A percentile compares a stretch with the other conserved stretches of the same genome.
Evolutionary conservation across 2,113 vertebrate species (phyloP).

Genomic region (Dinomys branickii): DNA sequence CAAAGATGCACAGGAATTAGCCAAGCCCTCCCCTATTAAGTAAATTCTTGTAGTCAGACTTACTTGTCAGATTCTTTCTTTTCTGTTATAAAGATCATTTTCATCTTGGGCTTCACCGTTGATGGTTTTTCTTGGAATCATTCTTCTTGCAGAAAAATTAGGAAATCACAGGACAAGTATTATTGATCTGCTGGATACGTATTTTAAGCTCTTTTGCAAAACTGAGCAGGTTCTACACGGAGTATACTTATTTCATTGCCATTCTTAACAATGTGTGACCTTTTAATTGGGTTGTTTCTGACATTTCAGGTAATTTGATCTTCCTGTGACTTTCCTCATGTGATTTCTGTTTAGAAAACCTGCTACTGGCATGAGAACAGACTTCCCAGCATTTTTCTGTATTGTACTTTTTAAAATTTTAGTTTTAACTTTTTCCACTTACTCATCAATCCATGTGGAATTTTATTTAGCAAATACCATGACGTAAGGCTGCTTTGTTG

Average conservation of each 20-base stretch:
- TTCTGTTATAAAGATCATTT: neutral
- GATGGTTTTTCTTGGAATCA: neutral
- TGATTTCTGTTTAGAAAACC: neutral
- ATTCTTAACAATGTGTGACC: neutral
- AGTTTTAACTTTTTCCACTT: neutral
- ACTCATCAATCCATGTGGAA: neutral
- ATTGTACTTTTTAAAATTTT: neutral
- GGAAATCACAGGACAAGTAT: neutral
- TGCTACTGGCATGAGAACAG: neutral
- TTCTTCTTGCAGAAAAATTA: neutral
- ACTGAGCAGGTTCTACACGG: neutral
- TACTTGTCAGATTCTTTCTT: neutral
- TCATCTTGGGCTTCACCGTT: neutral
- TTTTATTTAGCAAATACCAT: neutral
- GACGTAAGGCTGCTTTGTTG: neutral
- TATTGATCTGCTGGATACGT: neutral
- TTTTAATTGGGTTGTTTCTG: neutral
- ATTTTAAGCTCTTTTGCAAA: constrained; percentile 8
- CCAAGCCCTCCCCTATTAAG: neutral
- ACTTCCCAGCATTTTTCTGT: neutral
- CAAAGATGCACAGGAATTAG: neutral
- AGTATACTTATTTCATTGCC: neutral
- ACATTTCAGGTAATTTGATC: neutral
- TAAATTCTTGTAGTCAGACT: neutral
- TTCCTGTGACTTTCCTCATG: neutral